Conservation (phyloP, 37 sponge, comb jelly and placozoan species). For the Crambe crambe region DNA sequence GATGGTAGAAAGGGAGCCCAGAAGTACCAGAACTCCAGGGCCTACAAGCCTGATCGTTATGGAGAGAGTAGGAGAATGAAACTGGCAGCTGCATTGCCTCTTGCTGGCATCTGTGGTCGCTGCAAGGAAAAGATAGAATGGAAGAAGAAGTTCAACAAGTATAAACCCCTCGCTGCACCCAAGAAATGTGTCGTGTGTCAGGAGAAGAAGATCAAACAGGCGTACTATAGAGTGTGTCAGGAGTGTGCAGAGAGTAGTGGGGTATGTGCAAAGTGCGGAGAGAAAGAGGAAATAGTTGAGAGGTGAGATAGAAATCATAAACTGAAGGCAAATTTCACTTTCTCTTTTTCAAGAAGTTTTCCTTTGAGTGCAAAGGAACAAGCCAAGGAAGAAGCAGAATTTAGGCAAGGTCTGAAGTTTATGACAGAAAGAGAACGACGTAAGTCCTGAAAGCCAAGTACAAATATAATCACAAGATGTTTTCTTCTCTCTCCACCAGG, state of each 20-base stretch:
- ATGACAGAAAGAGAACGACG: conserved; percentile 58
- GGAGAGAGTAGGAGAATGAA: conserved; percentile 25
- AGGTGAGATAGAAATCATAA: conserved; percentile 21
- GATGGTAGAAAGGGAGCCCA: conserved; percentile 50
- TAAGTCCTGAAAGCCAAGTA: conserved; percentile 11
- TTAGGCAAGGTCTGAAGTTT: conserved; percentile 17
- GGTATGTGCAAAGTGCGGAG: conserved; percentile 73
- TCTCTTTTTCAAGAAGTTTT: conserved; percentile 6
- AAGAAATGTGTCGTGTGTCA: conserved; percentile 64
- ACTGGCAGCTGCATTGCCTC: not conserved
- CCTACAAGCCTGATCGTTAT: conserved; percentile 41
- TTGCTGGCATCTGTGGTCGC: conserved; percentile 56
- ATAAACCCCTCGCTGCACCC: conserved; percentile 69
- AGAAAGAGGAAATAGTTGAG: conserved; percentile 48
- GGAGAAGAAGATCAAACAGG: conserved; percentile 52
- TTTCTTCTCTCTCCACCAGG: not conserved
- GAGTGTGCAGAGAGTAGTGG: conserved; percentile 32
- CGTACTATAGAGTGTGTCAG: conserved; percentile 64
- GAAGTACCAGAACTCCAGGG: conserved; percentile 59
- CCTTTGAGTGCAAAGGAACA: conserved; percentile 20
- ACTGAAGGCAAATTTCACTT: not conserved
- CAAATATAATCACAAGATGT: no score
- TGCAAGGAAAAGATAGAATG: conserved; percentile 78
- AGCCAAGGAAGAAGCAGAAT: conserved; percentile 39
- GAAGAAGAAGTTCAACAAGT: conserved; percentile 77